Evolutionary conservation across 2,888 invertebrate genomes (phyloP), one percentile per base, ranked within the genome.

Genomic region (Microchrysa polita): DNA sequence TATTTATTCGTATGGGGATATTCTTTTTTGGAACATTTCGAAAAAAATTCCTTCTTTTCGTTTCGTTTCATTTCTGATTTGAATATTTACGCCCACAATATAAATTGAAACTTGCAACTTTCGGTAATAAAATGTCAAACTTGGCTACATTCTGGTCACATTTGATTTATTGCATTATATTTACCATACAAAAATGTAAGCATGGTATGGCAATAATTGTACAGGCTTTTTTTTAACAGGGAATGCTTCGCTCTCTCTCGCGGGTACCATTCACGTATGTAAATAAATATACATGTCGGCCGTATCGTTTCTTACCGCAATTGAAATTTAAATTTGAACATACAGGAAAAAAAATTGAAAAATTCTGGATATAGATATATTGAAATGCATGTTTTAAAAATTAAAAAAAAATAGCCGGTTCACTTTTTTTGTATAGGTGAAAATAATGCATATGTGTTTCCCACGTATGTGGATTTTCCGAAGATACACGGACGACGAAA

Each of bases 21-120:
- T 5, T n/a, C n/a, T n/a, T n/a, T n/a, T n/a, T n/a, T n/a, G n/a
- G n/a, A n/a, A n/a, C n/a, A n/a, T n/a, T n/a, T 7, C 27, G 7
- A 34, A 34, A 34, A 34, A 20, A 55, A 55, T 55, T 48, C 55
- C 10, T 55, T 55, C 20, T 20, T 20, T n/a, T n/a, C n/a, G n/a
- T n/a, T n/a, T 55, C 10, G 55, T 20, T 55, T 10, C 10, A 1
- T 16, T 16, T 55, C 18, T n/a, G 1, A 55, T 55, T 55, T 55
- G 55, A 55, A 55, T 55, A 55, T 55, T 55, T 55, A 55, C 55
- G 55, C 55, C 55, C 55, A 55, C 55, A 4, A 55, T 20, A 55
- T 55, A 55, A 16, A 55, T 55, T 55, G 55, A 55, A 55, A 20
- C 18, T 55, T 55, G 55, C 55, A 20, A 55, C 55, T 55, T 55